Evolutionary conservation across 2,797 vertebrate species (phyloP).

Genomic region (Rhadinocentrus ornatus): DNA sequence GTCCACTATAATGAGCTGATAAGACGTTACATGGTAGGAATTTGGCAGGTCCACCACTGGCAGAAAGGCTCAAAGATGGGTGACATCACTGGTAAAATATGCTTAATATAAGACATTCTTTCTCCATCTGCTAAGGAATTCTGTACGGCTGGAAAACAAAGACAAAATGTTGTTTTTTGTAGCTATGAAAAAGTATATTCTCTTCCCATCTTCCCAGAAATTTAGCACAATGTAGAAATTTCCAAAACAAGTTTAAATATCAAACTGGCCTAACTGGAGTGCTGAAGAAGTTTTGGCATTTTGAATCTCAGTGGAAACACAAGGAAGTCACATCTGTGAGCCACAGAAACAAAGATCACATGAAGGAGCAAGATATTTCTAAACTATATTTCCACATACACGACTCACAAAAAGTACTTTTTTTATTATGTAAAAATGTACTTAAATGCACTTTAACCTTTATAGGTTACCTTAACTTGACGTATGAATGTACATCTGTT

Average conservation of each 20-base stretch:
- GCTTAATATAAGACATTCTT: background rate
- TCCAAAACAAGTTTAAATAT: background rate
- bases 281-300: background rate
- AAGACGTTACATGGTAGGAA: slow-evolving; percentile 16
- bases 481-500: too few species aligned
- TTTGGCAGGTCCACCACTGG: slow-evolving; percentile 5
- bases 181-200: background rate
- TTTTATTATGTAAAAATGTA: too few species aligned
- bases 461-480: too few species aligned
- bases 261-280: background rate
- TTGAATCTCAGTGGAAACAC: background rate
- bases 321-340: background rate
- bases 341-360: background rate
- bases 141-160: background rate
- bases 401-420: too few species aligned
- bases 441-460: too few species aligned
- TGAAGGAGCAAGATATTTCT: background rate
- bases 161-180: background rate
- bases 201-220: background rate
- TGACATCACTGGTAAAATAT: background rate
- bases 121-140: background rate
- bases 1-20: slow-evolving; percentile 27
- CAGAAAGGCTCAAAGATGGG: background rate
- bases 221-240: background rate
- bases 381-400: background rate